phyloP scores from a whole-genome alignment of 2,888 invertebrate genomes.

The Thysanoteuthis rhombus region DNA sequence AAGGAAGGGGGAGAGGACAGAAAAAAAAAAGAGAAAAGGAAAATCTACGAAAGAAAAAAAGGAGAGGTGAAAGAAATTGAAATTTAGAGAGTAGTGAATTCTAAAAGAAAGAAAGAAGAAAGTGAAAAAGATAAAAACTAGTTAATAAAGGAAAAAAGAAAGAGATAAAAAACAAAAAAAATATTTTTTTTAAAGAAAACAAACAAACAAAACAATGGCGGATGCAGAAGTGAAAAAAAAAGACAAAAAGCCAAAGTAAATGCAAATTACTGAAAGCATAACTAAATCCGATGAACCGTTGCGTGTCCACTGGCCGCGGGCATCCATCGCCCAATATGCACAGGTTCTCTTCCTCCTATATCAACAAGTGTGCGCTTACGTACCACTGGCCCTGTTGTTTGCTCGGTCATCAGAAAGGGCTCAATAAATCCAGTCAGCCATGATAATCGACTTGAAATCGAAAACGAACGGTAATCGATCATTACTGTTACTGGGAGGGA shows the following conservation, averaged over 20 bases:
- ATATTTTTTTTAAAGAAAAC: too few relatives aligned
- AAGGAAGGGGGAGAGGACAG: too few relatives aligned
- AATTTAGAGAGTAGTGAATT: too few relatives aligned
- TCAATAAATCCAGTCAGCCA: not conserved
- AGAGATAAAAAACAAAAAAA: too few relatives aligned
- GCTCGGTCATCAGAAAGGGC: not conserved
- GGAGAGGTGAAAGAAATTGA: too few relatives aligned
- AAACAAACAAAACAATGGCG: not conserved
- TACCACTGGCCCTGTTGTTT: not conserved
- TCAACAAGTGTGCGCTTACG: not conserved
- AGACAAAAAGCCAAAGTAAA: not conserved
- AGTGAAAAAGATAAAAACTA: too few relatives aligned
- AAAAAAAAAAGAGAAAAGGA: too few relatives aligned
- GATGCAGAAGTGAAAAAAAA: not conserved
- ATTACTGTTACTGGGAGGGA: not conserved
- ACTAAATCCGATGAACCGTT: not conserved
- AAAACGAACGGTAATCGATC: not conserved
- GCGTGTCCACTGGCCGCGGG: not conserved
- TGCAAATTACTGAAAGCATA: not conserved
- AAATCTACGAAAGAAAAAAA: too few relatives aligned
- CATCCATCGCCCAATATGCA: not conserved
- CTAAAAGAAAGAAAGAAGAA: too few relatives aligned
- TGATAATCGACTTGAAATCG: conserved; percentile 12
- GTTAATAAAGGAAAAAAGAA: too few relatives aligned
- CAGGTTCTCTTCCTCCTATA: too few relatives aligned